Evolutionary conservation across 2,888 invertebrate genomes (phyloP), one percentile per base, ranked within the genome.

Genomic region (Bembecia ichneumoniformis): DNA sequence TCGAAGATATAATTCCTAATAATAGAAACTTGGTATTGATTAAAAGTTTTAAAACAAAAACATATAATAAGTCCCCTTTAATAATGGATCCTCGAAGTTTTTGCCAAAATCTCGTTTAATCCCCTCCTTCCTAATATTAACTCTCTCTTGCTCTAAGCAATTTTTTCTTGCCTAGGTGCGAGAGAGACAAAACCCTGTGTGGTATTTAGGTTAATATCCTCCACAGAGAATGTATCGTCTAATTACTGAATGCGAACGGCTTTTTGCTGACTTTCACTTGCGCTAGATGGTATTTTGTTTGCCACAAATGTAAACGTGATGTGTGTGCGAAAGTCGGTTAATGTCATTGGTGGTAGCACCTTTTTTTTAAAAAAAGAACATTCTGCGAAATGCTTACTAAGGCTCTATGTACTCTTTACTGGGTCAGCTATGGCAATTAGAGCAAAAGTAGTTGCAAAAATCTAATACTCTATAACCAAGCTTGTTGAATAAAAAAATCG

Each of bases 141-240:
- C 44, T 47, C 46, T 46, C 36, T 44, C 15, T 45, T 34, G 47
- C 20, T 35, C 49, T 46, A 50, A 50, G 46, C 51, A 51, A 55
- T 58, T 67, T 64, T 66, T 70, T 57, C 28, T 28, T 57, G 58
- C 54, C 59, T 54, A 55, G 48, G 53, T 53, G 54, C 51, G 51
- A 43, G 55, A 62, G 55, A 56, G 60, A 66, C 61, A 69, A 68
- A 71, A 67, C 71, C 64, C 56, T 46, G 52, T 46, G 52, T 59
- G 62, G 60, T 67, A 73, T 76, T 75, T 69, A 66, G 66, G 68
- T 68, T 74, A 76, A 76, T 74, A 68, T 63, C 68, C 66, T 58
- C 57, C 60, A 54, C 53, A 28, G 67, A 68, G 64, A 70, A 74
- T 71, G 73, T 74, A 74, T 75, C 65, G 70, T 66, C 71, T 77